Conservation (phyloP, 2,888 invertebrate genomes). For the Protophormia terraenovae region DNA sequence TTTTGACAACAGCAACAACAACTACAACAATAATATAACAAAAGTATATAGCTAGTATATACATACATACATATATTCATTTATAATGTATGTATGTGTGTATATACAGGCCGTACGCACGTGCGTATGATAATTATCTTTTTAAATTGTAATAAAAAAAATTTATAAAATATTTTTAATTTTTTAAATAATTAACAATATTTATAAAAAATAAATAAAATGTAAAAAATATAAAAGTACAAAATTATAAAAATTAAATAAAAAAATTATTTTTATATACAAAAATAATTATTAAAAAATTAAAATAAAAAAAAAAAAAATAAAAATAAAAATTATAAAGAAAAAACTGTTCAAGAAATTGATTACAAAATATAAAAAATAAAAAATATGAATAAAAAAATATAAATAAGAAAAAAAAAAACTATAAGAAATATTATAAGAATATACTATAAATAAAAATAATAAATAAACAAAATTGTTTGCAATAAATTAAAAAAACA, state of each 20-base stretch:
- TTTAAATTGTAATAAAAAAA: neutral
- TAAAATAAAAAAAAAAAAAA: neutral
- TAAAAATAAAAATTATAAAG: neutral
- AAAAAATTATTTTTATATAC: too few relatives aligned
- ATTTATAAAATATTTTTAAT: neutral
- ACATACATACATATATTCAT: neutral
- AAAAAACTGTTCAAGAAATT: too few relatives aligned
- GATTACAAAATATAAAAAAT: neutral
- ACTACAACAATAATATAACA: neutral
- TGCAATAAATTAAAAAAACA: too few relatives aligned
- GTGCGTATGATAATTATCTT: slow-evolving; percentile 54
- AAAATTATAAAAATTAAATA: neutral
- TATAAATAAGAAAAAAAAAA: too few relatives aligned
- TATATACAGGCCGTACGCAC: slow-evolving; percentile 34
- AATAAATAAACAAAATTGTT: too few relatives aligned
- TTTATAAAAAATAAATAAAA: neutral
- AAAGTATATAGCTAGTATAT: neutral
- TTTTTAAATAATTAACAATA: neutral
- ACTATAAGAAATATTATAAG: too few relatives aligned
- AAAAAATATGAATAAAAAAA: too few relatives aligned
- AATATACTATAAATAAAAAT: too few relatives aligned
- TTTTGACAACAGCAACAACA: slow-evolving; percentile 14
- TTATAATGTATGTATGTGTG: neutral
- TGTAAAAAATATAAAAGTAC: neutral
- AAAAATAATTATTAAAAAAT: neutral